These are phyloP conservation scores for Clarias magur DNA, from an alignment of 2,113 vertebrate genomes.

Conservation along the genomic window DNA sequence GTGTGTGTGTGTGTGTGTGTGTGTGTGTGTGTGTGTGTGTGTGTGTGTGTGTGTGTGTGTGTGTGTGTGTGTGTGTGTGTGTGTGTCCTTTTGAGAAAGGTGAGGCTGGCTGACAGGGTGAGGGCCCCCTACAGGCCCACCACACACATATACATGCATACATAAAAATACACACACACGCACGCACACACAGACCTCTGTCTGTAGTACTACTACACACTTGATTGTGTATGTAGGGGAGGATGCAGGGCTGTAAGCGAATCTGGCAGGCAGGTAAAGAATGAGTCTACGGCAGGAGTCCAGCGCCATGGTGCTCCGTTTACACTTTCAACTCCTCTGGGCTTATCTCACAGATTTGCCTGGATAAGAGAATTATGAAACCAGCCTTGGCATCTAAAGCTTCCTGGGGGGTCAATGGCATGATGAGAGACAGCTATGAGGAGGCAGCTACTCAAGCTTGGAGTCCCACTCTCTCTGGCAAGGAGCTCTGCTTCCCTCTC, in stretches of 20 bases:
- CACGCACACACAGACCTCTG: conserved; percentile 39
- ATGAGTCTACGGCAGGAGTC: conserved; percentile 72
- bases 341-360: conserved; percentile 76
- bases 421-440: conserved; percentile 80
- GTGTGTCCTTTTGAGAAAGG: conserved; percentile 40
- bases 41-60: conserved; percentile 11
- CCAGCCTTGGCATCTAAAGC: conserved; percentile 75
- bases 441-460: conserved; percentile 60
- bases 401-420: conserved; percentile 78
- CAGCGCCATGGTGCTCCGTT: conserved; percentile 68
- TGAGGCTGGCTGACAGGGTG: conserved; percentile 16
- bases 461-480: conserved; percentile 40
- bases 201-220: conserved; percentile 39
- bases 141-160: conserved; percentile 23
- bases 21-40: conserved; percentile 19
- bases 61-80: conserved; percentile 13
- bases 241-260: conserved; percentile 55
- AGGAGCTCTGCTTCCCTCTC: conserved; percentile 38
- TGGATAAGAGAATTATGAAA: conserved; percentile 82
- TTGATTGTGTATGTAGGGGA: conserved; percentile 37
- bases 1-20: conserved; percentile 38
- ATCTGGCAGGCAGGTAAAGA: conserved; percentile 68
- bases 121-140: conserved; percentile 26
- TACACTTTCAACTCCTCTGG: conserved; percentile 78
- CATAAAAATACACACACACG: conserved; percentile 46